Evolutionary conservation across 1,140 invertebrate genomes (phyloP), one percentile per base, ranked within the genome.

Genomic region (Triops cancriformis): DNA sequence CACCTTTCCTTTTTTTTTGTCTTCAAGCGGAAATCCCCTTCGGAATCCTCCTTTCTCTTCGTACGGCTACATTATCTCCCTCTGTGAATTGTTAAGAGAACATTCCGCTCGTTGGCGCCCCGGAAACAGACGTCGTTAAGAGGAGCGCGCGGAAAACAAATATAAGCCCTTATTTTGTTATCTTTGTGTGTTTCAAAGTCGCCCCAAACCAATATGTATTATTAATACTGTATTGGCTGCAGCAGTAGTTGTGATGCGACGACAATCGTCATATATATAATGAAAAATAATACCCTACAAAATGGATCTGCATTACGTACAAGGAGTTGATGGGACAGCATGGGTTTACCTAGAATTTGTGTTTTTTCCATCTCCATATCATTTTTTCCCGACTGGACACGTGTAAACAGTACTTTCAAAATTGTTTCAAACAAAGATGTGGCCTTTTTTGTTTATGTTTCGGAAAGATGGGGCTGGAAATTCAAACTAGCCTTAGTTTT

Each of bases 161-260:
- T 37, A 37, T 37, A 37, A 37, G 2, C 14, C 51, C 23, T 64
- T 64, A 64, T 64, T 64, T 64, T 64, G 51, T 64, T 64, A 64
- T 64, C 18, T 64, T 64, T 37, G 7, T 37, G 18, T 64, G n/a
- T 64, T 9, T 64, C 51, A 23, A 64, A 64, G 14, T n/a, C 14
- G 14, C 51, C 18, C 51, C 51, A 18, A 23, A 23, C 51, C 23
- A 23, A 64, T 64, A 64, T 64, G 14, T 18, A 64, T n/a, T 64
- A 37, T 37, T 37, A 37, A 37, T 37, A 37, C 2, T 37, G 31
- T 64, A 64, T 64, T 23, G 51, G 51, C 51, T 18, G 23, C 51
- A 64, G 51, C 51, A 64, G 23, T 64, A 64, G 51, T 64, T 64
- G 51, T 64, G 51, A 64, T 64, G 51, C 51, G 51, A 64, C 51